A percentile compares a stretch with the other conserved stretches of the same genome.
Conservation (phyloP, 2,888 invertebrate species). For the Cataglyphis albicans region DNA sequence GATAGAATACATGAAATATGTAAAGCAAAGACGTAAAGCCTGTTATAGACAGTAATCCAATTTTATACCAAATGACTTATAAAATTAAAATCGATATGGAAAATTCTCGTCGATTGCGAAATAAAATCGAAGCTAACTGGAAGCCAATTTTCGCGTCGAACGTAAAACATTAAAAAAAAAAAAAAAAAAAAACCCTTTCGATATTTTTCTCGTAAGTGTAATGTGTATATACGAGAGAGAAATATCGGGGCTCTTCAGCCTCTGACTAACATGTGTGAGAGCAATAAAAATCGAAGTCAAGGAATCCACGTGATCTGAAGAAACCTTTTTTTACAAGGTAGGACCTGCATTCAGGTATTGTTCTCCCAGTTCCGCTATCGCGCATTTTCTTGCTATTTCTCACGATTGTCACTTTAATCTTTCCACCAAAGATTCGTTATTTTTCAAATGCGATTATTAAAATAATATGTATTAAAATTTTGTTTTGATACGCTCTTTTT, state of each 20-base stretch:
- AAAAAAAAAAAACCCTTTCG: not conserved
- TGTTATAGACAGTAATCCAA: conserved; percentile 22
- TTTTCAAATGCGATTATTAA: not conserved
- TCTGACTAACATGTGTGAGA: not conserved
- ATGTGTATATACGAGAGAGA: not conserved
- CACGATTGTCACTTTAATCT: too few relatives aligned
- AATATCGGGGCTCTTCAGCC: not conserved
- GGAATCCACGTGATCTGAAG: not conserved
- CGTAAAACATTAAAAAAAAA: not conserved
- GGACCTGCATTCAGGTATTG: not conserved
- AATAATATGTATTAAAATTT: not conserved
- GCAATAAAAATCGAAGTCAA: not conserved
- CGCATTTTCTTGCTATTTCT: not conserved
- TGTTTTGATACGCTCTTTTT: not conserved
- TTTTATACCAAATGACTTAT: conserved; percentile 33
- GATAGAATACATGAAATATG: not conserved
- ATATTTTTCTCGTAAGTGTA: not conserved
- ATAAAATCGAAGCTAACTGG: conserved; percentile 12
- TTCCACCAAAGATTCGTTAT: not conserved
- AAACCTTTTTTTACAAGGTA: not conserved
- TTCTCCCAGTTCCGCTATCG: not conserved
- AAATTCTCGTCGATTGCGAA: not conserved
- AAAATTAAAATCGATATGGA: conserved; percentile 3
- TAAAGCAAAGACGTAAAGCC: not conserved
- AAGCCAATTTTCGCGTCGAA: not conserved